Evolutionary conservation across 2,888 invertebrate species (phyloP).

Genomic region (Brachypterus glaber): DNA sequence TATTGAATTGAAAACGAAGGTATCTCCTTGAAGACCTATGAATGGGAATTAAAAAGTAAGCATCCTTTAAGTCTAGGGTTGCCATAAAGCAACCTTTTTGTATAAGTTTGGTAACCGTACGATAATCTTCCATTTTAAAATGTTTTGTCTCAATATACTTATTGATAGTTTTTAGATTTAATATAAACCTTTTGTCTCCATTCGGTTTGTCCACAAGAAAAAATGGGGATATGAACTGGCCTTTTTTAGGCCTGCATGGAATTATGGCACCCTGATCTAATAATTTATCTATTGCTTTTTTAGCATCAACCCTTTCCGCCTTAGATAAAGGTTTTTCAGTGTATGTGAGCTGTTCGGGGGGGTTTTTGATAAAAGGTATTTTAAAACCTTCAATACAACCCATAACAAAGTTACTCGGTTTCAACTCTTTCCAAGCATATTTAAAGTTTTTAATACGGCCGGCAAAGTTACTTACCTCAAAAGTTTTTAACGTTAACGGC

Average conservation of each 20-base stretch:
- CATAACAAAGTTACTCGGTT: not conserved
- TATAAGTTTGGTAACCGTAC: constrained; percentile 19
- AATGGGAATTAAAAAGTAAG: constrained; percentile 19
- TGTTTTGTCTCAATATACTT: constrained; percentile 17
- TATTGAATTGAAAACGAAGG: constrained; percentile 19
- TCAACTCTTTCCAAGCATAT: too few relatives aligned
- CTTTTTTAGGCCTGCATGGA: constrained; percentile 6
- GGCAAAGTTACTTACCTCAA: too few relatives aligned
- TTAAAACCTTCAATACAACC: constrained; percentile 4
- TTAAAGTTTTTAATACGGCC: too few relatives aligned
- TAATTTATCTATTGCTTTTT: not conserved
- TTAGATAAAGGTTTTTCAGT: not conserved
- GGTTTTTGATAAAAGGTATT: constrained; percentile 3
- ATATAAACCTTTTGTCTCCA: constrained; percentile 14
- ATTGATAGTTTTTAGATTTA: constrained; percentile 22
- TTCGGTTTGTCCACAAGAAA: constrained; percentile 15
- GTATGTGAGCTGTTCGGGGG: not conserved
- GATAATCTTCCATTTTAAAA: constrained; percentile 24
- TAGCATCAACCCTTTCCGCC: not conserved
- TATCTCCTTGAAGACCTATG: constrained; percentile 15
- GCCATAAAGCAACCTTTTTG: constrained; percentile 8
- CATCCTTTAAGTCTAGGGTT: constrained; percentile 10
- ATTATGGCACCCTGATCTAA: not conserved
- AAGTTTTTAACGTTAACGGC: too few relatives aligned
- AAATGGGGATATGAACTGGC: constrained; percentile 4